Conservation (phyloP, 2,888 invertebrate genomes). For the Lasioglossum malachurum region DNA sequence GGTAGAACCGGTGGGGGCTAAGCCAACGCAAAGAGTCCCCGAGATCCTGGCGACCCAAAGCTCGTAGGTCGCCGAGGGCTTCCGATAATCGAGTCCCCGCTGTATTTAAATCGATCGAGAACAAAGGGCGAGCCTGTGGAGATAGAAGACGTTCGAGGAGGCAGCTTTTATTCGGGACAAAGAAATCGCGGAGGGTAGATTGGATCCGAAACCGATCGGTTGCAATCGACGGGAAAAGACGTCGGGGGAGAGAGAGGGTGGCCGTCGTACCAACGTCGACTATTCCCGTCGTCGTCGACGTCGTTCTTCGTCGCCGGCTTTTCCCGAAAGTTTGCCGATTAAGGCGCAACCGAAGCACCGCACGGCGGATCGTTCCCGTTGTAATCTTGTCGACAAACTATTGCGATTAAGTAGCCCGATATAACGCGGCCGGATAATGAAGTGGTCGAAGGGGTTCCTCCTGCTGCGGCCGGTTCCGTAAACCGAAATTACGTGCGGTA, state of each 20-base stretch:
- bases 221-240: conserved; percentile 42
- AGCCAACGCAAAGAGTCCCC: background rate
- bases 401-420: conserved; percentile 66
- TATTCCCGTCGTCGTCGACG: background rate
- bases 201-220: conserved; percentile 58
- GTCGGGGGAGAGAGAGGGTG: background rate
- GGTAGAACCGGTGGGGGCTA: too few relatives aligned
- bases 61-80: background rate
- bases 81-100: conserved; percentile 4
- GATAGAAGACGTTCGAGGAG: background rate
- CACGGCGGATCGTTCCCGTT: conserved; percentile 51
- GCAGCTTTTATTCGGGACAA: conserved; percentile 33
- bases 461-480: conserved; percentile 42
- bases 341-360: conserved; percentile 29
- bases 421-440: conserved; percentile 67
- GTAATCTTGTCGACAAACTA: conserved; percentile 72
- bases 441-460: conserved; percentile 63
- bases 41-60: background rate
- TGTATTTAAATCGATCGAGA: conserved; percentile 47
- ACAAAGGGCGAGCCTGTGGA: background rate
- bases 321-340: conserved; percentile 66
- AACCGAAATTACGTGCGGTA: conserved; percentile 60
- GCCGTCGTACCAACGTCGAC: conserved; percentile 10
- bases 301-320: background rate
- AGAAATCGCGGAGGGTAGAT: conserved; percentile 50